Base-by-base conservation (phyloP, 2,888 invertebrate genomes). In the Leptinotarsa tumamoca region DNA sequence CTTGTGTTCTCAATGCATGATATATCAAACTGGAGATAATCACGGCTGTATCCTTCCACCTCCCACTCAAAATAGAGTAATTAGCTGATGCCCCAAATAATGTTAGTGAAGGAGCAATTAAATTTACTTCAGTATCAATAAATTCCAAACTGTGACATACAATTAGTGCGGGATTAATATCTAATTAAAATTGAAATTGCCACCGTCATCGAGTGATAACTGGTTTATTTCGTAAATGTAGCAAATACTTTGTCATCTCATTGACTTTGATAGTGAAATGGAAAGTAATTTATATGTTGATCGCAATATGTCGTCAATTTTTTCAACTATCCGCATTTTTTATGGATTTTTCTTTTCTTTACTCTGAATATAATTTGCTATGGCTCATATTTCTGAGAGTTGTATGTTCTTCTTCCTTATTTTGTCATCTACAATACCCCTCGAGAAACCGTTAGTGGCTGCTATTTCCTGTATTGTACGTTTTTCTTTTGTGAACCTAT, bases 61-160 rank as follows among this genome's bases (percentile, higher is more conserved):
- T n/a, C 18, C 58, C 13, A 23, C 58, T 58, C 58, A 14, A 23
- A 58, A 17, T 5, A 58, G 3, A 27, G 58, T 23, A 58, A 58
- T 58, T 58, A 58, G 58, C 23, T 23, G 15, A 18, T 23, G 17
- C 58, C 23, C 15, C 13, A 23, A 27, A 58, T 58, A 14, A 10
- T 58, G 58, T 23, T 58, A 14, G 58, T 23, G 58, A 58, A 58
- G 58, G 23, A 14, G 23, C 23, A 58, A 58, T 58, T 58, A 58
- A 58, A 58, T 58, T 58, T 58, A 58, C 23, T 58, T 58, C 14
- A 23, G 58, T 58, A 10, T 58, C 58, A 58, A 58, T 58, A 58
- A 58, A 58, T 23, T 58, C 58, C 17, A 58, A n/a, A 54, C 18
- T 58, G 18, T 58, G 58, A 58, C 58, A 58, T 23, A 21, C 23